Evolutionary conservation across 2,888 invertebrate species (phyloP), one percentile per base, ranked within the genome.

Genomic region (Drosophila monieri): DNA sequence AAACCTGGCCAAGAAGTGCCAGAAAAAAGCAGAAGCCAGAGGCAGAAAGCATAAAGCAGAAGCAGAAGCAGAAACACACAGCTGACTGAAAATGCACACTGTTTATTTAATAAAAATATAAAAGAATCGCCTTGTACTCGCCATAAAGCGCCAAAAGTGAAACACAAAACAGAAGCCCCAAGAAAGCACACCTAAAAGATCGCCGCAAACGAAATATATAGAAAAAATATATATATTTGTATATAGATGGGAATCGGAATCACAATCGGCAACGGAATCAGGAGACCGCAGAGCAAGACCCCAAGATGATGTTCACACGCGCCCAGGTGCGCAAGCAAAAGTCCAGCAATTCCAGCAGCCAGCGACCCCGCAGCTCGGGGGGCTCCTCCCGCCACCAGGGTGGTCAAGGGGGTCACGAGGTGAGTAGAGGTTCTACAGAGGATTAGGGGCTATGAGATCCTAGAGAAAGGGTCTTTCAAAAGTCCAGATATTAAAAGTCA

Each of bases 291-390:
- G 35, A 35, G 6, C 65, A 30, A 41, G 62, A 70, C 76, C 75
- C 15, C 64, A 80, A 89, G 74, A 95, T 95, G 94, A 95, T 95
- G 94, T 95, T 95, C 91, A 94, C 94, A 80, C 94, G 94, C 81
- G 93, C 94, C 88, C 94, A 94, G 70, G 93, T 93, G 90, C 93
- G 94, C 78, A 94, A 93, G 89, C 93, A 93, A 80, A 90, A 91
- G 88, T 68, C 88, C 44, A 89, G 76, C 76, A 88, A 87, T 62
- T 64, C 84, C 58, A 80, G 80, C 76, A 89, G 84, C 77, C 89
- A 89, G 66, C 79, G 89, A 27, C 80, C 88, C 14, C 80, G 89
- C 32, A 74, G 68, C 47, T 78, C 79, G 15, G 88, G 85, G 12
- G 64, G 62, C 51, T 75, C 78, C 12, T 74, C 79, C 1, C 77